Conservation (phyloP, 2,113 vertebrate genomes). For the Scomber scombrus region DNA sequence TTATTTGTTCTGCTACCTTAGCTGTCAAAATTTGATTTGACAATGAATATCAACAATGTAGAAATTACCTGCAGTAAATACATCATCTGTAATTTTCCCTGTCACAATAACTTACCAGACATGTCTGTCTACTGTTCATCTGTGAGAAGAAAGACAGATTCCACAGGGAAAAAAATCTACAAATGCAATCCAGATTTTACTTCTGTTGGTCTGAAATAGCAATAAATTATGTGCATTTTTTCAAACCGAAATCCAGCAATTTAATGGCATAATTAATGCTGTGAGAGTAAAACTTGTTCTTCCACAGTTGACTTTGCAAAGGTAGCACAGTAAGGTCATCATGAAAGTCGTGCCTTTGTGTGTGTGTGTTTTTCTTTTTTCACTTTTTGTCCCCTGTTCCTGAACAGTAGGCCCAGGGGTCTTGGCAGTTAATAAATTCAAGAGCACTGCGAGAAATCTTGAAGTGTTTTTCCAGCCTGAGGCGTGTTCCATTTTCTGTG, state of each 20-base stretch:
- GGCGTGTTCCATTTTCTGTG: constrained; percentile 67
- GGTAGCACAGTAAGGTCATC: constrained; percentile 1
- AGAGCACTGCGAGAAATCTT: constrained; percentile 51
- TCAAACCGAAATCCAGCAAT: not conserved
- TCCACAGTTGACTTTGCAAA: not conserved
- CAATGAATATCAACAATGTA: not conserved
- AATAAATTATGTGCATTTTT: not conserved
- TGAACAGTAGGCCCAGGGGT: constrained; percentile 34
- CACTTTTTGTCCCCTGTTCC: constrained; percentile 39
- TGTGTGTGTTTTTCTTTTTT: not conserved
- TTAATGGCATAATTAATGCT: not conserved
- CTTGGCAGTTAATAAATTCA: constrained; percentile 63
- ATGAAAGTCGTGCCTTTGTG: constrained; percentile 18
- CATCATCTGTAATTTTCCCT: constrained; percentile 14
- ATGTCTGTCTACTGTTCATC: constrained; percentile 5
- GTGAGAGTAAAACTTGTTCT: constrained; percentile 10
- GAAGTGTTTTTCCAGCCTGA: constrained; percentile 67
- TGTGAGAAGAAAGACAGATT: not conserved
- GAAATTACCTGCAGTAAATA: constrained; percentile 10
- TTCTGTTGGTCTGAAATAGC: not conserved
- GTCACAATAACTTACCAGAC: constrained; percentile 8
- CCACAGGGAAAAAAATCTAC: not conserved
- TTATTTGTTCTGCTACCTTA: not conserved
- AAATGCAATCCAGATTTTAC: not conserved
- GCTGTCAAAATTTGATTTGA: constrained; percentile 2